These are phyloP conservation scores for Mesorhabditis spiculigera DNA, from an alignment of 2,888 invertebrate genomes.

Conservation along the genomic window DNA sequence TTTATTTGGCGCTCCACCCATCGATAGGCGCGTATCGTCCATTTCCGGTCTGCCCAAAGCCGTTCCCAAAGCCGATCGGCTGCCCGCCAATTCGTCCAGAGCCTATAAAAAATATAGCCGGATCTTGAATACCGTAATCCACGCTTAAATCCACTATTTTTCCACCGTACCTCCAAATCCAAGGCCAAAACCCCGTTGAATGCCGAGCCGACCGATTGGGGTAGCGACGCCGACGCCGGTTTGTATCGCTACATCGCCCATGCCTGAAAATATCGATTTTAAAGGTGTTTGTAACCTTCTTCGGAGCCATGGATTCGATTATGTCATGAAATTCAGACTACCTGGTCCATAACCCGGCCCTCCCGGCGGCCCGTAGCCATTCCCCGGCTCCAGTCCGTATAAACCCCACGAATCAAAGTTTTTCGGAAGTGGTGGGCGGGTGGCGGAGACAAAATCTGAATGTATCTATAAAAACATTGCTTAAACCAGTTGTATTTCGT, in stretches of 20 bases:
- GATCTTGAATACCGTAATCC: not conserved
- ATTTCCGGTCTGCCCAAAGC: not conserved
- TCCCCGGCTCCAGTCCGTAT: slow-evolving; percentile 6
- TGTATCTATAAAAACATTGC: too few species aligned
- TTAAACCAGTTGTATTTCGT: too few species aligned
- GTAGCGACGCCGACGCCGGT: not conserved
- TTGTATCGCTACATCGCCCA: not conserved
- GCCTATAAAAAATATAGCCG: not conserved
- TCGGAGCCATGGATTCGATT: not conserved
- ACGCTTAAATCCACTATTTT: not conserved
- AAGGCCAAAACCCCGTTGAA: not conserved
- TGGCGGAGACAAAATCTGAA: too few species aligned
- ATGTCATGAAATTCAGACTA: not conserved
- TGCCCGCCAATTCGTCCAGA: not conserved
- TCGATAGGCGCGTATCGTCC: not conserved
- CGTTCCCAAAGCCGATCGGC: not conserved
- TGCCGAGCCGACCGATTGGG: not conserved
- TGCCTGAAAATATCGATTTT: not conserved
- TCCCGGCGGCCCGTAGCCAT: slow-evolving; percentile 3
- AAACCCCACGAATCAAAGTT: not conserved
- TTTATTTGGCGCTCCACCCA: too few species aligned
- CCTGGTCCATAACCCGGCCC: not conserved
- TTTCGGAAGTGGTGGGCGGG: slow-evolving; percentile 32
- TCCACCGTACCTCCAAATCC: not conserved
- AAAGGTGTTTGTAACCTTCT: not conserved